Conservation (phyloP, 2,888 invertebrate species). For the Hirudinaria manillensis region DNA sequence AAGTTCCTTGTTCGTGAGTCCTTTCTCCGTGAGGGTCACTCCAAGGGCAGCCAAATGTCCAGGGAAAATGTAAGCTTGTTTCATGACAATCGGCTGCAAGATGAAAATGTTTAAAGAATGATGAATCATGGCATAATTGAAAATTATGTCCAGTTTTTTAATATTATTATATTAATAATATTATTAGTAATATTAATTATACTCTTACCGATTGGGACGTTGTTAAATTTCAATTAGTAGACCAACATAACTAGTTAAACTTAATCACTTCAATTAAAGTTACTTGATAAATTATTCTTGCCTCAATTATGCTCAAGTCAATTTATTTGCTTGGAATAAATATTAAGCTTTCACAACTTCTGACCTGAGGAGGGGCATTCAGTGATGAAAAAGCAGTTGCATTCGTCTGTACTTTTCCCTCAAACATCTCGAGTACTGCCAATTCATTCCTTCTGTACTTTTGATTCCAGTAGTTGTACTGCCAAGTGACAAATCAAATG, state of each 20-base stretch:
- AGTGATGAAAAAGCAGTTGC: slow-evolving; percentile 57
- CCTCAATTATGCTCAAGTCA: no score
- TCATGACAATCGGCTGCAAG: slow-evolving; percentile 62
- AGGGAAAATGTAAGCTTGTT: slow-evolving; percentile 81
- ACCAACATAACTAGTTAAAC: no score
- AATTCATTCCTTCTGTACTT: slow-evolving; percentile 86
- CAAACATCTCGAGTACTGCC: slow-evolving; percentile 86
- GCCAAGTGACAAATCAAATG: slow-evolving; percentile 39
- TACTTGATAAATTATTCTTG: no score
- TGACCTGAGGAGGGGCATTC: slow-evolving; percentile 60
- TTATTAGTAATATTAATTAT: no score
- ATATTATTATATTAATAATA: no score
- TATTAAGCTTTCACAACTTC: neutral
- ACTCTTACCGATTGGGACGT: no score
- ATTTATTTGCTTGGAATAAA: neutral
- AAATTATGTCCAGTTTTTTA: no score
- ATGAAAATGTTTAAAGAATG: neutral
- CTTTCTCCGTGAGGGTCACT: slow-evolving; percentile 83
- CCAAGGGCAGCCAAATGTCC: slow-evolving; percentile 71
- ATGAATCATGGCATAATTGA: neutral
- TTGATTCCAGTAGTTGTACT: slow-evolving; percentile 79
- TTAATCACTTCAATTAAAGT: no score
- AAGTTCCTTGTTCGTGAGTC: slow-evolving; percentile 80
- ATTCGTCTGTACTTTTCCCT: slow-evolving; percentile 72
- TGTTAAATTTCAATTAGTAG: no score